A percentile compares a stretch with the other conserved stretches of the same genome.
These are phyloP conservation scores for Lasioglossum morio DNA, from an alignment of 2,888 invertebrate genomes.

Conservation along the genomic window DNA sequence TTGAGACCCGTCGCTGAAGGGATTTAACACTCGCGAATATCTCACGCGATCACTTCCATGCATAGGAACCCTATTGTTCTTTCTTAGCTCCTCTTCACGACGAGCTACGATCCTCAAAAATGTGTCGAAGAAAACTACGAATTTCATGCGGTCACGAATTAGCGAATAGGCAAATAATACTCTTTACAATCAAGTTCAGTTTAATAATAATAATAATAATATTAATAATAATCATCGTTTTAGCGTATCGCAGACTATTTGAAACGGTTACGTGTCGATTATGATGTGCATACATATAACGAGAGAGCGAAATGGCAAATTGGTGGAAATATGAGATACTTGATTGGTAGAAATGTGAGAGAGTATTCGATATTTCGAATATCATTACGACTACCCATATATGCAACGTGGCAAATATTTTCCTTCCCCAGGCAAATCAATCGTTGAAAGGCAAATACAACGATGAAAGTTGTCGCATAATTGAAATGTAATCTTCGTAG, in stretches of 20 bases:
- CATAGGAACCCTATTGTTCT: background rate
- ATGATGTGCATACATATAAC: background rate
- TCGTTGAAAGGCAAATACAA: background rate
- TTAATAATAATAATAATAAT: background rate
- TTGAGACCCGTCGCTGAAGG: slow-evolving; percentile 37
- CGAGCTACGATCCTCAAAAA: too few species aligned
- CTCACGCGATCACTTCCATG: background rate
- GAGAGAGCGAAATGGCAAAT: background rate
- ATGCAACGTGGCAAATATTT: background rate
- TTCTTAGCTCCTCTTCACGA: background rate
- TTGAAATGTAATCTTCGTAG: background rate
- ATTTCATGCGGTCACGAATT: background rate
- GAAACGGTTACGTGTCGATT: background rate
- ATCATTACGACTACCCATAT: background rate
- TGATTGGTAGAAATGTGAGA: background rate
- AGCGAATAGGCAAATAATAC: background rate
- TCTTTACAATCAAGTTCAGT: background rate
- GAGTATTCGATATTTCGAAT: background rate
- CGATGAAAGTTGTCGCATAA: background rate
- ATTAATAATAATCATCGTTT: background rate
- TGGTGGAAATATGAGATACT: background rate
- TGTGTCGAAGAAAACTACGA: background rate
- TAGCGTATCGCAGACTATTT: background rate
- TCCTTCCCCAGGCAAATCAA: background rate
- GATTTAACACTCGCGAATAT: slow-evolving; percentile 25